Evolutionary conservation across 2,888 invertebrate genomes (phyloP).

Genomic region (Nymphalis urticae): DNA sequence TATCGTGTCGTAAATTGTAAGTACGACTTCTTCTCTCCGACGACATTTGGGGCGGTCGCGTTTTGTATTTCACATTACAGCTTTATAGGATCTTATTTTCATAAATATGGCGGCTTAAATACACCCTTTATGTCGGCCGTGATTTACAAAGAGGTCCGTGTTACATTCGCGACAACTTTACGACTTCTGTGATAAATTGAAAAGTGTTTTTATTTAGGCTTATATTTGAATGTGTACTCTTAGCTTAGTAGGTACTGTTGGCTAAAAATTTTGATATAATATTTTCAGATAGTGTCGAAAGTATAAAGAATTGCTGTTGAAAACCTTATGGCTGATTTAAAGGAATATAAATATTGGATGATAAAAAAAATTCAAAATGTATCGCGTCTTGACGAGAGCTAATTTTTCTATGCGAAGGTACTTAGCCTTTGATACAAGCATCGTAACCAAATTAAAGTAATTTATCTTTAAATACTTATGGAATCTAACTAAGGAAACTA

Average conservation of each 20-base stretch:
- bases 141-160: conserved; percentile 69
- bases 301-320: no score
- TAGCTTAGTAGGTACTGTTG: no score
- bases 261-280: background rate
- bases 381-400: no score
- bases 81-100: conserved; percentile 77
- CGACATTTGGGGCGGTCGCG: conserved; percentile 53
- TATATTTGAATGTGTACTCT: background rate
- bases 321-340: no score
- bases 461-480: no score
- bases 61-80: conserved; percentile 80
- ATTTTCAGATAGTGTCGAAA: background rate
- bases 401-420: no score
- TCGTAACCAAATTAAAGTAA: no score
- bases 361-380: no score
- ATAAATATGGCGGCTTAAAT: conserved; percentile 78
- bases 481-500: no score
- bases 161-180: conserved; percentile 40
- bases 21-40: conserved; percentile 38
- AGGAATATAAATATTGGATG: no score
- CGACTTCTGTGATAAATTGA: conserved; percentile 29
- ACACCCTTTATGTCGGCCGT: conserved; percentile 70
- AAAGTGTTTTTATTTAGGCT: conserved; percentile 6
- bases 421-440: no score
- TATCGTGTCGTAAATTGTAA: conserved; percentile 45